Conservation (phyloP, 2,113 vertebrate species). For the Tretioscincus oriximinensis region DNA sequence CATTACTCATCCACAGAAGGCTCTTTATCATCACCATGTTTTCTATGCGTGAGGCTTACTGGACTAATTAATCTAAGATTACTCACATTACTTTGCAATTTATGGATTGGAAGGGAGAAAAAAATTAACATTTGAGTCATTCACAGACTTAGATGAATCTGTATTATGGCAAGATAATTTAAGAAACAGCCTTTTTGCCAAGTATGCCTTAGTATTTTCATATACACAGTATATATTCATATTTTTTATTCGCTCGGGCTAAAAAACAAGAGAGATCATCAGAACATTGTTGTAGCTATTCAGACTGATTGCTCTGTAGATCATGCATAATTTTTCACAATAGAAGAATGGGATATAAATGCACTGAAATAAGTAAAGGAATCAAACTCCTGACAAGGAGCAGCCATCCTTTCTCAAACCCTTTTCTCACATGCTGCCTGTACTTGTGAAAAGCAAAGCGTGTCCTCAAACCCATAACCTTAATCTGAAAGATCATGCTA, state of each 20-base stretch:
- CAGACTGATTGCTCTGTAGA: too few species aligned
- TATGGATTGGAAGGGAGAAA: constrained; percentile 21
- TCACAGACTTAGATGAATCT: neutral
- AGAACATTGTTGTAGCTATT: too few species aligned
- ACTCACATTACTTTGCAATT: constrained; percentile 29
- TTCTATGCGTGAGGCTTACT: constrained; percentile 30
- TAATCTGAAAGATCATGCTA: neutral
- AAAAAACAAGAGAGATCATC: too few species aligned
- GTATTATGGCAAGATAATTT: constrained; percentile 10
- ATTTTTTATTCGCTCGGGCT: neutral
- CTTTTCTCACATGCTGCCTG: neutral
- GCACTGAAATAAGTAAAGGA: too few species aligned
- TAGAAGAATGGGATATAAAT: too few species aligned
- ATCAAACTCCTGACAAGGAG: neutral
- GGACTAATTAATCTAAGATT: constrained; percentile 35
- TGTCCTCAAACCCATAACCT: too few species aligned
- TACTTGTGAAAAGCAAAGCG: neutral
- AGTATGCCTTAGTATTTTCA: neutral
- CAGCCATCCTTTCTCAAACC: neutral
- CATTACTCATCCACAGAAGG: neutral
- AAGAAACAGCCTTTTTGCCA: constrained; percentile 7
- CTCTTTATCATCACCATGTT: neutral
- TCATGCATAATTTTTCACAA: too few species aligned
- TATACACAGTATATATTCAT: neutral
- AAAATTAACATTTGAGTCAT: constrained; percentile 27